These are phyloP conservation scores for Strongylocentrotus purpuratus DNA, from an alignment of 35 echinoderm and acorn worm genomes.

Conservation along the genomic window DNA sequence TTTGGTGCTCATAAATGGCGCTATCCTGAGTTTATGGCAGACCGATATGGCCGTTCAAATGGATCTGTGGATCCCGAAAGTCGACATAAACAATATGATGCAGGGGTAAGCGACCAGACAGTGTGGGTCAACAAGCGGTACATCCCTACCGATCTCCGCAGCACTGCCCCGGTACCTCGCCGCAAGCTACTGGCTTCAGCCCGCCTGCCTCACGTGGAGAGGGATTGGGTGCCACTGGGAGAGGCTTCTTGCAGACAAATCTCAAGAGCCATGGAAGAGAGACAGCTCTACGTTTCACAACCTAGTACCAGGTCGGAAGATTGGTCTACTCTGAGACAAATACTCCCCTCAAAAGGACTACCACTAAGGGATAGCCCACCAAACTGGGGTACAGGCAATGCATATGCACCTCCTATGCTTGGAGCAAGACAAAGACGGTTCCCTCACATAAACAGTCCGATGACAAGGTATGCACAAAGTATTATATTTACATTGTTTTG, in stretches of 20 bases:
- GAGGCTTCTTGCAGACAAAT: constrained; percentile 77
- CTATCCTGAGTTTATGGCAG: constrained; percentile 69
- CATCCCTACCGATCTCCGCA: constrained; percentile 95
- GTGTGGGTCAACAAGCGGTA: constrained; percentile 99
- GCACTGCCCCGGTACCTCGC: constrained; percentile 94
- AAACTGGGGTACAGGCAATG: constrained; percentile 92
- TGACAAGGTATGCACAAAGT: constrained; percentile 79
- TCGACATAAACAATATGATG: constrained; percentile 49
- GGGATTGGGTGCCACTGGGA: constrained; percentile 75
- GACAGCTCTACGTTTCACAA: constrained; percentile 72
- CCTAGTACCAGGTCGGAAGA: constrained; percentile 90
- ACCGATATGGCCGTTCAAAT: constrained; percentile 54
- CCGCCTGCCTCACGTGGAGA: constrained; percentile 69
- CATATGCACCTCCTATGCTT: constrained; percentile 71
- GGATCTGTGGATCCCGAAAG: constrained; percentile 39
- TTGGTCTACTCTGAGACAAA: constrained; percentile 85
- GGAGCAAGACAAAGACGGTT: constrained; percentile 75
- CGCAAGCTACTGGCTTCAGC: constrained; percentile 87
- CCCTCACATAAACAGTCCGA: constrained; percentile 97
- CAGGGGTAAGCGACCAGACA: constrained; percentile 68
- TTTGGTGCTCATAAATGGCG: constrained; percentile 88
- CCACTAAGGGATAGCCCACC: constrained; percentile 68
- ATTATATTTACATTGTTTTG: no score
- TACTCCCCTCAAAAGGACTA: constrained; percentile 87
- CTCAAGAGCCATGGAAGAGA: constrained; percentile 77